Base-by-base conservation (phyloP, 2,797 vertebrate genomes). In the Pseudochirops corinnae region DNA sequence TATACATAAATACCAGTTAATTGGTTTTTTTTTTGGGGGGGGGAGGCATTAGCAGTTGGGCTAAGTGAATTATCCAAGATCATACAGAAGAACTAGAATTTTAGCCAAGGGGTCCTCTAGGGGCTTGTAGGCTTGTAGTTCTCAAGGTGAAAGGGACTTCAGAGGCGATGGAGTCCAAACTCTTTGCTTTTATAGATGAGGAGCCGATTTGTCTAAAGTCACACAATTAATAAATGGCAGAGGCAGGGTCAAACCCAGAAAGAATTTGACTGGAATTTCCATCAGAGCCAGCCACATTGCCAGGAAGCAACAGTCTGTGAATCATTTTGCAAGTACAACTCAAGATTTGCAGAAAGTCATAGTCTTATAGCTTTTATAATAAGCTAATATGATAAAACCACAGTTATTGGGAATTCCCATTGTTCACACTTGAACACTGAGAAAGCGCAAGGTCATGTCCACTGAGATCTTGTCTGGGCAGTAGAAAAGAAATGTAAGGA, bases 401-500 rank as follows among this genome's bases (percentile, higher is more conserved):
- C 10, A 2, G 39, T 50, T 87, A 50, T 46, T 50, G 74, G 39
- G 74, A 87, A 87, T 87, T 50, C 39, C 24, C 74, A 87, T 87
- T 46, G 39, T 50, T 87, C 24, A 50, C 74, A 87, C 39, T 18
- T 87, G 74, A 87, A 39, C 24, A 11, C 39, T 33, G 53, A 13
- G 33, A 62, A 57, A 28, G 39, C 31, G 92, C n/a, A 90, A 50
- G 52, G 82, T 4, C 13, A 28, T 0, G 28, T 55, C 90, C 46
- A 28, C 26, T 87, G 96, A 56, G 94, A 91, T 31, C 67, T 82
- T 55, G 90, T 93, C 24, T 93, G 6, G 18, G 82, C 55, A 55
- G 14, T 29, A 92, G 26, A 92, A 90, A n/a, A 93, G 52, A 97
- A 96, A 92, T 94, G 50, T 53, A 1, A 94, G 39, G 55, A 94